These are phyloP conservation scores for Coregonus sp. DNA, from an alignment of 2,797 vertebrate species.

Conservation along the genomic window DNA sequence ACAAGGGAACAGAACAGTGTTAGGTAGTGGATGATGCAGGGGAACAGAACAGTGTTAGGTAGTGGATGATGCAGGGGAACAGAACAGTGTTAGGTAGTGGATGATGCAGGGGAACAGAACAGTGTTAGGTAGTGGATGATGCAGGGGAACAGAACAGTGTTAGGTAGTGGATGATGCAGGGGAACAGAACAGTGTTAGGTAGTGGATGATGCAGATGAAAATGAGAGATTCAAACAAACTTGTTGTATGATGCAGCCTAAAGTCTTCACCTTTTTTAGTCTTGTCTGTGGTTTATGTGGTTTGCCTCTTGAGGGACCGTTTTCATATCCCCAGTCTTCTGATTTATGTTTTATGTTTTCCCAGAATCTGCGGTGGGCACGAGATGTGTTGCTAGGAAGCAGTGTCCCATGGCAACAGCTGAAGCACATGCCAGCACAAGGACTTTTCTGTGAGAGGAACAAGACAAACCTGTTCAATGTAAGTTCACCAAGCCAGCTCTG, in stretches of 20 bases:
- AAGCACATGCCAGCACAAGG: conserved; percentile 99
- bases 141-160: too few relatives aligned
- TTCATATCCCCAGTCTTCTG: conserved; percentile 21
- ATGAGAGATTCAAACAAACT: neutral
- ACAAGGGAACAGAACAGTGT: neutral
- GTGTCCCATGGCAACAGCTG: conserved; percentile 98
- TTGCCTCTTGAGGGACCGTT: neutral
- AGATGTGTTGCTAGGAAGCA: conserved; percentile 98
- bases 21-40: neutral
- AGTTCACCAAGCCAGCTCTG: conserved; percentile 60
- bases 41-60: too few relatives aligned
- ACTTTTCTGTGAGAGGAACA: conserved; percentile 99
- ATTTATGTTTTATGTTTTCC: conserved; percentile 47
- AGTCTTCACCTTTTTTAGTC: neutral
- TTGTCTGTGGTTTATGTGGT: neutral
- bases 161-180: neutral
- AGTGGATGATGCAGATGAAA: neutral
- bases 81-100: too few relatives aligned
- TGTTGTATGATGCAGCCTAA: neutral
- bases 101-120: too few relatives aligned
- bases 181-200: neutral
- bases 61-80: too few relatives aligned
- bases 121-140: too few relatives aligned
- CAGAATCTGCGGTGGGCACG: conserved; percentile 99
- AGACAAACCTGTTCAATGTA: conserved; percentile 99